Evolutionary conservation across 92 coral and sea anemone species (phyloP).

Genomic region (Bergia puertoricense): DNA sequence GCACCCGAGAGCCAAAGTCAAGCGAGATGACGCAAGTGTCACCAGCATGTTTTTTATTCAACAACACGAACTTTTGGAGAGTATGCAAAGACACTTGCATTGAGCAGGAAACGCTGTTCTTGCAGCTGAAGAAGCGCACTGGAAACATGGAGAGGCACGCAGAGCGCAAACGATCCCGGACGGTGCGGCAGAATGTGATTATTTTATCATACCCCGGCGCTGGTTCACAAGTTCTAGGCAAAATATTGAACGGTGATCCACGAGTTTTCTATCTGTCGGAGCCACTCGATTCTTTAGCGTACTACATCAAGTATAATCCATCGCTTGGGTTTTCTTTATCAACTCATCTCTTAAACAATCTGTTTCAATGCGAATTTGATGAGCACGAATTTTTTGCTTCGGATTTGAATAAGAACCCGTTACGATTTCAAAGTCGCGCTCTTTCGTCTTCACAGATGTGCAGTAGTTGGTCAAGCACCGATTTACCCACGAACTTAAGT

Average conservation of each 20-base stretch:
- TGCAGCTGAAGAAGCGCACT: not conserved
- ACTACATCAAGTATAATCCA: slow-evolving; percentile 29
- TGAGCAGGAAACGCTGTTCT: not conserved
- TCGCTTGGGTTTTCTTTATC: slow-evolving; percentile 50
- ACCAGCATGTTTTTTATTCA: not conserved
- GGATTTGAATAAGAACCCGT: slow-evolving; percentile 22
- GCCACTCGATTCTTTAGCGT: slow-evolving; percentile 23
- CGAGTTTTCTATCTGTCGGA: slow-evolving; percentile 31
- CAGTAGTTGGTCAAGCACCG: not conserved
- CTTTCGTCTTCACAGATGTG: slow-evolving; percentile 26
- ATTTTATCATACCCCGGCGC: slow-evolving; percentile 40
- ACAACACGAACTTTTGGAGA: slow-evolving; percentile 14
- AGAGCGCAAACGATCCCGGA: not conserved
- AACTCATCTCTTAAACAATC: slow-evolving; percentile 44
- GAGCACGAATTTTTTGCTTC: slow-evolving; percentile 50
- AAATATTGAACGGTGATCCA: slow-evolving; percentile 11
- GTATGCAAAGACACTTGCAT: slow-evolving; percentile 15
- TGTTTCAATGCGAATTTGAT: slow-evolving; percentile 52
- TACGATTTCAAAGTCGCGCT: slow-evolving; percentile 36
- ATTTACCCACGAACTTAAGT: not conserved
- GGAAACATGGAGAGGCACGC: not conserved
- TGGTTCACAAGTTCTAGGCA: slow-evolving; percentile 36
- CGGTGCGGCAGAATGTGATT: slow-evolving; percentile 22
- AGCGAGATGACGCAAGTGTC: not conserved
- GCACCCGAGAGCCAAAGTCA: not conserved